Conservation (phyloP, 2,113 vertebrate genomes). For the Sula dactylatra region DNA sequence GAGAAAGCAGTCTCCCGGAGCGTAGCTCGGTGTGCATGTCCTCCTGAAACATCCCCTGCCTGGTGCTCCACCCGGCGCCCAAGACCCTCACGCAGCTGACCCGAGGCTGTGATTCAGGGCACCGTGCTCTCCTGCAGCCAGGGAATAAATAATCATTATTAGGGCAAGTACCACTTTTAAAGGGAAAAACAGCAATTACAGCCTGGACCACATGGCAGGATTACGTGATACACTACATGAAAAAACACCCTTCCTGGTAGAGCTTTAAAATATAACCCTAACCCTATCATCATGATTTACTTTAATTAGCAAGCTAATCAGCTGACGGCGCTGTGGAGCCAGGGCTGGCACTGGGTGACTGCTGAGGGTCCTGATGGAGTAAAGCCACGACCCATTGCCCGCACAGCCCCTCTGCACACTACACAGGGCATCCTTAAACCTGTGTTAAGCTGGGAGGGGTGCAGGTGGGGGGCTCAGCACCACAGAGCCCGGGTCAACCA, state of each 20-base stretch:
- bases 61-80: neutral
- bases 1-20: accelerated
- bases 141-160: neutral
- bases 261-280: neutral
- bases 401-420: neutral
- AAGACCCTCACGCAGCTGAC: accelerated
- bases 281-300: neutral
- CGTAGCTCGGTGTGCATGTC: accelerated
- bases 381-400: neutral
- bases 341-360: neutral
- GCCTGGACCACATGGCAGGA: neutral
- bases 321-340: neutral
- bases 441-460: neutral
- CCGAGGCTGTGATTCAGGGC: neutral
- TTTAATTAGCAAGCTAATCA: neutral
- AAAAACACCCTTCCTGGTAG: neutral
- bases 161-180: neutral
- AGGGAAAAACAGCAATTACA: neutral
- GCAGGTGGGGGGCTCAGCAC: neutral
- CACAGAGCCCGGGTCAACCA: accelerated
- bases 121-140: neutral
- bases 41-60: neutral
- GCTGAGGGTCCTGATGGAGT: neutral
- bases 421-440: neutral
- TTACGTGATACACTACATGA: accelerated